Conservation (phyloP, 2,888 invertebrate genomes). For the Mythimna lalbum region DNA sequence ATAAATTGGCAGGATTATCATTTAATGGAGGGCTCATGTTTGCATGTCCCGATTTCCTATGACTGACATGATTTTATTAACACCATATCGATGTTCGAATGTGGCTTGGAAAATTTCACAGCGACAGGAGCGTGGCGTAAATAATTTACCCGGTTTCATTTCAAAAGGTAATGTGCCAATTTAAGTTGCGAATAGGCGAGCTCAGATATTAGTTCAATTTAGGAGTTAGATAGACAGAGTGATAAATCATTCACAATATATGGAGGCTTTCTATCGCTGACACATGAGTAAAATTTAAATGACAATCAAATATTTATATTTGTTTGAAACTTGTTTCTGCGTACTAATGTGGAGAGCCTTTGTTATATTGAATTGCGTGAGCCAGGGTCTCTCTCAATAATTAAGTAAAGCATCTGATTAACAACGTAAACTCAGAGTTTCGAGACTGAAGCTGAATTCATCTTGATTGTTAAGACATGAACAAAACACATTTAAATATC, state of each 20-base stretch:
- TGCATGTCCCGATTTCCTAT: conserved; percentile 88
- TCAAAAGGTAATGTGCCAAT: conserved; percentile 81
- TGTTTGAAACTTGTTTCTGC: conserved; percentile 70
- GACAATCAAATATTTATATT: conserved; percentile 77
- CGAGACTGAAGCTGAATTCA: conserved; percentile 28
- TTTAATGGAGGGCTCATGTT: conserved; percentile 91
- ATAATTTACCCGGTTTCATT: conserved; percentile 82
- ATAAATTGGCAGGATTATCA: conserved; percentile 91
- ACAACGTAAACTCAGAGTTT: conserved; percentile 33
- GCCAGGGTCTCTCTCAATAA: conserved; percentile 46
- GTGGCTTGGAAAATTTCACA: conserved; percentile 77
- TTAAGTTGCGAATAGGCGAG: conserved; percentile 79
- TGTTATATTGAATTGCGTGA: conserved; percentile 53
- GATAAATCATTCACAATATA: conserved; percentile 79
- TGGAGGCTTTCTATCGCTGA: conserved; percentile 79
- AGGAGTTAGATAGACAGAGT: conserved; percentile 80
- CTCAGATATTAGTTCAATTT: conserved; percentile 81
- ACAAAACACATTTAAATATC: conserved; percentile 32
- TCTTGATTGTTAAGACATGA: conserved; percentile 42
- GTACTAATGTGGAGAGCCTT: conserved; percentile 54
- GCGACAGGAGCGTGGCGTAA: conserved; percentile 73
- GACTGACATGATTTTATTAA: conserved; percentile 90
- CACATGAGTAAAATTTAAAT: conserved; percentile 80
- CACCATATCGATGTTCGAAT: conserved; percentile 82
- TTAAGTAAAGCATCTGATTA: conserved; percentile 54